Evolutionary conservation across 2,113 vertebrate species (phyloP), one percentile per base, ranked within the genome.

Genomic region (Ptilorrhoa leucosticta): DNA sequence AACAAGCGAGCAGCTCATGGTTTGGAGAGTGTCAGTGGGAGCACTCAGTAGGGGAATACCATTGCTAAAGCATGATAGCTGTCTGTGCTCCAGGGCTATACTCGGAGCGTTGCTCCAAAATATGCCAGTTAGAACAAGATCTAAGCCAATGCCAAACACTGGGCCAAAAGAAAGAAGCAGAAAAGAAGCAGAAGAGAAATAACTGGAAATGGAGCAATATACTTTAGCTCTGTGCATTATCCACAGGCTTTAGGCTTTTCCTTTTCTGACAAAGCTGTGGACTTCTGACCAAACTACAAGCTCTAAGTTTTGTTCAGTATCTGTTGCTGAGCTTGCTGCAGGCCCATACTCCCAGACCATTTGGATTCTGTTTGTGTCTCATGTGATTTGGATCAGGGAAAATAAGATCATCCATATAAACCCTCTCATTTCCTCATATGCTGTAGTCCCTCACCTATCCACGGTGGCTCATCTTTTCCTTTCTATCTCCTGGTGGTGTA

Each of bases 1-100:
- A 60, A 9, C 3, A 19, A 60, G 22, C 2, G 2, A 33, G 45
- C 6, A 45, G 45, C 10, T n/a, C 7, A 9, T n/a, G 23, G 23
- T 53, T 70, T 53, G 22, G 19, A 44, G 27, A 26, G 20, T 60
- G 28, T 60, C 61, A 40, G 39, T 30, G 11, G 19, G 23, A 51
- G 8, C 2, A 3, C 14, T 30, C 45, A n/a, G 40, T 7, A 53
- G 30, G 16, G 0, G 1, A 82, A 28, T 30, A 51, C 11, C 11
- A 26, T 26, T 75, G 28, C 20, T 68, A 18, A n/a, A 26, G 7
- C 24, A n/a, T 20, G 6, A 66, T 4, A 60, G 6, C 31, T 8
- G 33, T 42, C 33, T 22, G 27, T 72, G 53, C 9, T 47, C 18
- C 31, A n/a, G 57, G 10, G 39, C 33, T 68, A 22, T 28, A 54